These are phyloP conservation scores for Dynastes hyllus DNA, from an alignment of 2,888 invertebrate species.

Conservation along the genomic window DNA sequence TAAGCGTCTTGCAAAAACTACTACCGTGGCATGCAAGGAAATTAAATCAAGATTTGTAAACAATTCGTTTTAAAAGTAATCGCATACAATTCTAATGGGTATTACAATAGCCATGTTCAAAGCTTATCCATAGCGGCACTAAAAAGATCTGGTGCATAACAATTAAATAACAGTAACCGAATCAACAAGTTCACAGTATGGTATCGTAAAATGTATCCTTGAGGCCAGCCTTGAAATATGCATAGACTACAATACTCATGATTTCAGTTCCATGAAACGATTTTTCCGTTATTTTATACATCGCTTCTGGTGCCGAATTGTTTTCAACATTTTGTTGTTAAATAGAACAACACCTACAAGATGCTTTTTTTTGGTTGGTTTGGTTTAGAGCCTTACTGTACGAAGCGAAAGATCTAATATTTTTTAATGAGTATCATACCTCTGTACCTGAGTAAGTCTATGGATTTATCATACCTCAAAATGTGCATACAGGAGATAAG, in stretches of 20 bases:
- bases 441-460: too few relatives aligned
- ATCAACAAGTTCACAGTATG: conserved; percentile 40
- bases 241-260: conserved; percentile 34
- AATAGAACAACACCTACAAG: too few relatives aligned
- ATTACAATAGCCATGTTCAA: conserved; percentile 42
- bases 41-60: conserved; percentile 42
- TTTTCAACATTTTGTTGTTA: too few relatives aligned
- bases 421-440: too few relatives aligned
- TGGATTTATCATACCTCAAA: too few relatives aligned
- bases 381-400: too few relatives aligned
- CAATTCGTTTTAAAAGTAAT: conserved; percentile 42
- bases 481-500: too few relatives aligned
- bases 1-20: conserved; percentile 17
- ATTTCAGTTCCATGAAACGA: conserved; percentile 14
- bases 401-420: too few relatives aligned
- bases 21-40: conserved; percentile 12
- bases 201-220: conserved; percentile 46
- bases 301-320: too few relatives aligned
- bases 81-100: conserved; percentile 44
- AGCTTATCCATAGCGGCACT: conserved; percentile 44
- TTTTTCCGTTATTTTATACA: conserved; percentile 14
- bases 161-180: conserved; percentile 51
- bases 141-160: conserved; percentile 51
- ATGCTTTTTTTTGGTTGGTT: too few relatives aligned
- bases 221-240: conserved; percentile 47